Evolutionary conservation across 2,888 invertebrate genomes (phyloP), one percentile per base, ranked within the genome.

Genomic region (Archaeoteleia sp.): DNA sequence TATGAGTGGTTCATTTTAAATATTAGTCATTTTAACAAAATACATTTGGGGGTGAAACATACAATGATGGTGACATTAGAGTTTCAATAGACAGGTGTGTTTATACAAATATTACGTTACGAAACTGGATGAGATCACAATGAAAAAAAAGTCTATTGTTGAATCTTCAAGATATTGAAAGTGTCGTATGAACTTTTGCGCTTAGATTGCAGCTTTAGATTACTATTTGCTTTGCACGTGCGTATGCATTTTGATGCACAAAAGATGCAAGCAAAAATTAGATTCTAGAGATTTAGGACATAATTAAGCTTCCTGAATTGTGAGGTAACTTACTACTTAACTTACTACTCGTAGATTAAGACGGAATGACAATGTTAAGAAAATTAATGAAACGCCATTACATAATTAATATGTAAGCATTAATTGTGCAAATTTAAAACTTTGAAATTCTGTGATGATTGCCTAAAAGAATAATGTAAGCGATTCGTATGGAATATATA

Each of bases 281-380:
- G 15, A 37, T 13, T 14, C 37, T 10, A 14, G 23, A 39, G 25
- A 10, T 25, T 27, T 3, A 23, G 9, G 39, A 9, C 9, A 42
- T 42, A 42, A 42, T 42, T 42, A 12, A 25, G 25, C 12, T 10
- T 9, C 30, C 2, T 25, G 27, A 42, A 42, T 42, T 25, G 12
- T 23, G 17, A 12, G 42, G 37, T 37, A 37, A 37, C 37, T 13
- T 42, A n/a, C n/a, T n/a, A n/a, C n/a, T n/a, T n/a, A n/a, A n/a
- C n/a, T n/a, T n/a, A n/a, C n/a, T 39, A 12, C 20, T 39, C 39
- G 20, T 7, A 20, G 39, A 39, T 23, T 39, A n/a, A n/a, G n/a
- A n/a, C n/a, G n/a, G n/a, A n/a, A n/a, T n/a, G n/a, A n/a, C n/a
- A n/a, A n/a, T n/a, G n/a, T n/a, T n/a, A n/a, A n/a, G n/a, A n/a